These are phyloP conservation scores for Syngnathus acus DNA, from an alignment of 2,797 vertebrate species.

Conservation along the genomic window DNA sequence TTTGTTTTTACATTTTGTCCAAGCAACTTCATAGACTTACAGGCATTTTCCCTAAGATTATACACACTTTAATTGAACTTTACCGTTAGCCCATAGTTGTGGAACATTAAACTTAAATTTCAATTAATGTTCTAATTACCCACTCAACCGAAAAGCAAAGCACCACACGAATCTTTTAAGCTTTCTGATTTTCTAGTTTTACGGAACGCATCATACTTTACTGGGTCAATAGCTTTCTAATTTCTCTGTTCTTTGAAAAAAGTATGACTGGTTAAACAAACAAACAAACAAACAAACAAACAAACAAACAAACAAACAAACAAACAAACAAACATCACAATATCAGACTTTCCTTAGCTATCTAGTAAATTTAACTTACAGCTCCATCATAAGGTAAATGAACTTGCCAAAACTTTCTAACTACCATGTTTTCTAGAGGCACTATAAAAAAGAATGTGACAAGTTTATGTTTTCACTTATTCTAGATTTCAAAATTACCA, in stretches of 20 bases:
- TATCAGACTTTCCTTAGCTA: no score
- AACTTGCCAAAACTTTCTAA: neutral
- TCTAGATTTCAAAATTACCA: neutral
- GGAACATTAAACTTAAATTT: neutral
- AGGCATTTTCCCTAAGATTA: no score
- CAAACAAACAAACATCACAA: no score
- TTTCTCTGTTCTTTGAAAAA: no score
- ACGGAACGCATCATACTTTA: neutral
- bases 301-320: no score
- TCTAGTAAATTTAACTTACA: no score
- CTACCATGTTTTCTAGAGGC: neutral
- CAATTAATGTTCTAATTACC: neutral
- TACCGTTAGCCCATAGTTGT: neutral
- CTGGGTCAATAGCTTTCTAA: no score
- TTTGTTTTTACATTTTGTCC: no score
- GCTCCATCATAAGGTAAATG: neutral
- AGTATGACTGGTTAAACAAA: no score
- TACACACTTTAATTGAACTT: no score
- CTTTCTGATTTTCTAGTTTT: neutral
- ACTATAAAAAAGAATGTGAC: neutral
- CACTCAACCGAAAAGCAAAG: neutral
- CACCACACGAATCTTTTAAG: neutral
- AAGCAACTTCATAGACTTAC: no score
- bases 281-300: no score
- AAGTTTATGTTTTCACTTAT: neutral